Base-by-base conservation (phyloP, 2,888 invertebrate genomes). In the Synergus gifuensis region DNA sequence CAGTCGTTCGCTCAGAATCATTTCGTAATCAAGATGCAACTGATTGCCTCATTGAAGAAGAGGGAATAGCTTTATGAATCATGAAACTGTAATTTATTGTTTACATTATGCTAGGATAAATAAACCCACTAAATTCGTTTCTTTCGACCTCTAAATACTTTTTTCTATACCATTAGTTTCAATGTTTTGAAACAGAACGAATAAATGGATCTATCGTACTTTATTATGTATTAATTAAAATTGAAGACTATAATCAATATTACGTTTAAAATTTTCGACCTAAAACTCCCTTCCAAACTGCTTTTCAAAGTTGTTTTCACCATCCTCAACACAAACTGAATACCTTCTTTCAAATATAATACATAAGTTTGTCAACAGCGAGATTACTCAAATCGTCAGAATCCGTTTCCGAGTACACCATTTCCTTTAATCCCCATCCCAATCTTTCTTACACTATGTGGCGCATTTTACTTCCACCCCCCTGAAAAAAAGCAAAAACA, bases 11-110 rank as follows among this genome's bases (percentile, higher is more conserved):
- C 12, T 69, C 69, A 2, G 9, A 69, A 28, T 69, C 69, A 69
- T 69, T 69, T 69, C 36, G 36, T 0, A 36, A 36, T 36, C 69
- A 49, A 9, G 49, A 49, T 14, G 49, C 28, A 49, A 16, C 46
- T 8, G 28, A 49, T 14, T 69, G 28, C 28, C 28, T 69, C 4
- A 69, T 69, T 22, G 69, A 69, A n/a, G 69, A 69, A 36, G 14
- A 69, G 14, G 69, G 28, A n/a, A 49, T 9, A 46, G 22, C 22
- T 8, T 49, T 69, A 28, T 49, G 16, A 54, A 7, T 11, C 2
- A 64, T 22, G n/a, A 40, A 16, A 36, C 40, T 40, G 14, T 36
- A 14, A 63, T 14, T 63, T 36, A 60, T 60, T 60, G 16, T 49
- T 49, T 49, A 49, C 14, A 49, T 7, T 1, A 49, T 49, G 14